A percentile compares a stretch with the other conserved stretches of the same genome.
Evolutionary conservation across 2,888 invertebrate species (phyloP).

Genomic region (Melanchra persicariae): DNA sequence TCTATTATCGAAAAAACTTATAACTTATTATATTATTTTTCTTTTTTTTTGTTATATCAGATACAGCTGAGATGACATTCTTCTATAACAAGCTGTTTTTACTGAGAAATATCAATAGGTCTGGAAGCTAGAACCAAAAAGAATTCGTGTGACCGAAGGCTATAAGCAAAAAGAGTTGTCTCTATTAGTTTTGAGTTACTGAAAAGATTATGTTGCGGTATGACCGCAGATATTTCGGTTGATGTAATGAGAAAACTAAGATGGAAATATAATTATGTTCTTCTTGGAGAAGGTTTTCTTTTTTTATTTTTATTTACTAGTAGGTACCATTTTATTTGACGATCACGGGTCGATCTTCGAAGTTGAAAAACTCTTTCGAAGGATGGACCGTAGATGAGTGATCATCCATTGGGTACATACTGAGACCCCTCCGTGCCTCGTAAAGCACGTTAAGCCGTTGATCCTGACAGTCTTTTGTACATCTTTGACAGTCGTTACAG

Average conservation of each 20-base stretch:
- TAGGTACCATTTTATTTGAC: too few species aligned
- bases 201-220: not conserved
- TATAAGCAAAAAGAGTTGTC: conserved; percentile 14
- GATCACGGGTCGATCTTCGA: not conserved
- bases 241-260: not conserved
- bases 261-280: not conserved
- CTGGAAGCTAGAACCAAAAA: conserved; percentile 21
- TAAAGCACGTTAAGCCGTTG: not conserved
- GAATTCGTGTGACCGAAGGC: conserved; percentile 17
- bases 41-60: not conserved
- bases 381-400: not conserved
- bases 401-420: not conserved
- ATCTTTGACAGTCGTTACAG: not conserved
- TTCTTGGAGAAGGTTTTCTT: not conserved
- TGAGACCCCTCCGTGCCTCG: not conserved
- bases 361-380: not conserved
- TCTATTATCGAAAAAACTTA: not conserved
- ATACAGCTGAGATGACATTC: conserved; percentile 15
- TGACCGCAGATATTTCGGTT: not conserved
- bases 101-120: conserved; percentile 35
- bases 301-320: too few species aligned
- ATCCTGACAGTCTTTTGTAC: not conserved
- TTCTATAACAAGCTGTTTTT: conserved; percentile 37
- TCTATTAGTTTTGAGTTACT: conserved; percentile 20
- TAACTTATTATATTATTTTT: not conserved